phyloP scores from a whole-genome alignment of 37 sponge, comb jelly and placozoan species.

The Ephydatia muelleri region DNA sequence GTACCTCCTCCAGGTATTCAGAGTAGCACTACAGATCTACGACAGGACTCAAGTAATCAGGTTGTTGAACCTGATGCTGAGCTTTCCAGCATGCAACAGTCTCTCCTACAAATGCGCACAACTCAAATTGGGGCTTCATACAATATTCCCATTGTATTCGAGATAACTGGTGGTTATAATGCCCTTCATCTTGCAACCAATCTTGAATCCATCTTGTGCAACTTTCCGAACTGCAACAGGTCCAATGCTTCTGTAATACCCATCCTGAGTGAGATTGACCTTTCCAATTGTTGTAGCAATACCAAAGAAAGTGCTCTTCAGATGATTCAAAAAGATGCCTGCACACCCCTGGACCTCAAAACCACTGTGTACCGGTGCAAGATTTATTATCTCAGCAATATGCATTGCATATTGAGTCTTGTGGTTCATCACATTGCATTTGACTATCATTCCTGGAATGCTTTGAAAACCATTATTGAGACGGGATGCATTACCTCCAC shows the following conservation, averaged over 20 bases:
- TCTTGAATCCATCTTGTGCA: background rate
- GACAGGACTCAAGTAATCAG: too few relatives aligned
- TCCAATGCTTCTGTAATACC: too few relatives aligned
- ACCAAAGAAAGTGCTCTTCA: background rate
- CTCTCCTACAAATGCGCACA: background rate
- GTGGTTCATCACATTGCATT: background rate
- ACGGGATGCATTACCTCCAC: background rate
- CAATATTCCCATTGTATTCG: background rate
- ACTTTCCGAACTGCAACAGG: too few relatives aligned
- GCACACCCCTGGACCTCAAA: background rate
- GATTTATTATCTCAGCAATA: background rate
- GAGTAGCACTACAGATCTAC: too few relatives aligned
- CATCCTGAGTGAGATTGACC: background rate
- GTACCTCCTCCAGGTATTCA: too few relatives aligned
- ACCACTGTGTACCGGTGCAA: background rate
- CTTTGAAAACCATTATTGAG: background rate
- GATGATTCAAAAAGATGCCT: conserved; percentile 2
- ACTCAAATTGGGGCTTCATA: background rate
- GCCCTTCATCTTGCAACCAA: background rate
- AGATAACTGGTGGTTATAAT: background rate
- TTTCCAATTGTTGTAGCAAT: background rate
- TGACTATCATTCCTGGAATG: background rate
- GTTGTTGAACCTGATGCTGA: too few relatives aligned
- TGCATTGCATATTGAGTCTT: background rate
- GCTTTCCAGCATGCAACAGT: conserved; percentile 2